A percentile compares a stretch with the other conserved stretches of the same genome.
phyloP scores from a whole-genome alignment of 1,140 invertebrate species.

The Drosophila lacteicornis region DNA sequence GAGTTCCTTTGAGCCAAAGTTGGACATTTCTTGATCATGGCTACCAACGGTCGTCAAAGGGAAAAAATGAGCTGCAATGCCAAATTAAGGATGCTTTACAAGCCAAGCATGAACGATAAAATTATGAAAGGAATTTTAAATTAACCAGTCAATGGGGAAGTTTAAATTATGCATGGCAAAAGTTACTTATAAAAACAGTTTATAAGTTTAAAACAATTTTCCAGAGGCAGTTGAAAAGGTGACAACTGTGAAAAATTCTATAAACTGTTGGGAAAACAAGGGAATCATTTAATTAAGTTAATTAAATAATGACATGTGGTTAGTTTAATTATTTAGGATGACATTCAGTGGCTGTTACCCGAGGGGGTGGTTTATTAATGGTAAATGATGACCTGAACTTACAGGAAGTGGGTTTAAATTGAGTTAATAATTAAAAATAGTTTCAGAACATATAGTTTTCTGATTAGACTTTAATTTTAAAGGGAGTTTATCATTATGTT shows the following conservation, averaged over 20 bases:
- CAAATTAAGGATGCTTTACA: background rate
- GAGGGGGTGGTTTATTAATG: background rate
- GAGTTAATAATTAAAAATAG: background rate
- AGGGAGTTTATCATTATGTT: no score
- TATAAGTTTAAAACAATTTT: background rate
- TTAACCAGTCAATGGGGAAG: conserved; percentile 4
- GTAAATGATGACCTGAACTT: background rate
- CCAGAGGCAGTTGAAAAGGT: background rate
- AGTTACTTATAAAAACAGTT: background rate
- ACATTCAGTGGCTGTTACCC: no score
- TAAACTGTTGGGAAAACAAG: background rate
- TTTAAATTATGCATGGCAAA: conserved; percentile 10
- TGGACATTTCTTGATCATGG: conserved; percentile 26
- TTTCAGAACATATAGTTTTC: background rate
- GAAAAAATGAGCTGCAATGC: background rate
- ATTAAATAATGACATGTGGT: background rate
- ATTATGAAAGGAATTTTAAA: conserved; percentile 7
- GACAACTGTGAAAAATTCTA: background rate
- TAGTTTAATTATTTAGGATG: background rate
- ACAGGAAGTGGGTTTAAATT: background rate
- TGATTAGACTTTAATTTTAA: background rate
- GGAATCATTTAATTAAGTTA: background rate
- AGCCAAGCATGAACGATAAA: no score
- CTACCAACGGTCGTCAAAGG: conserved; percentile 8
- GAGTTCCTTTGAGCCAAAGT: conserved; percentile 12